These are phyloP conservation scores for Cataglyphis livida DNA, from an alignment of 2,888 invertebrate species.

Conservation along the genomic window DNA sequence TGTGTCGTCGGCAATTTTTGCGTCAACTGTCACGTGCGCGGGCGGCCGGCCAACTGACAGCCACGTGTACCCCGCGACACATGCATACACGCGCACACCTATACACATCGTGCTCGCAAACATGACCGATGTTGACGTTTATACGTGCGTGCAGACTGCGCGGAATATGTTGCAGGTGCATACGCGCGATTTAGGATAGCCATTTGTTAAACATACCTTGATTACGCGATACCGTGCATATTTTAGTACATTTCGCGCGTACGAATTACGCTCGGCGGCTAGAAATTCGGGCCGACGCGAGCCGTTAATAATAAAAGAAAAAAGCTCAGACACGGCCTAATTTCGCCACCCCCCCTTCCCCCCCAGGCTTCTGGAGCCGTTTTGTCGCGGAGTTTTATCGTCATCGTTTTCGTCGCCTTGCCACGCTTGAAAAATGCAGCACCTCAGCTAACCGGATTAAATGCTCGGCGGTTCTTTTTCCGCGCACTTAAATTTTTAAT, in stretches of 20 bases:
- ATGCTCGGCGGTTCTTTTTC: constrained; percentile 14
- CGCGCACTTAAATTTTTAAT: constrained; percentile 30
- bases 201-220: constrained; percentile 83
- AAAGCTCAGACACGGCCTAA: constrained; percentile 50
- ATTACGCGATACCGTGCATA: constrained; percentile 81
- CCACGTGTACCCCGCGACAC: constrained; percentile 30
- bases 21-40: constrained; percentile 34
- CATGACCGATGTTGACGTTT: constrained; percentile 45
- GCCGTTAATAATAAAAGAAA: constrained; percentile 66
- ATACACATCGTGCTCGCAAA: constrained; percentile 34
- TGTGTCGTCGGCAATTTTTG: background rate
- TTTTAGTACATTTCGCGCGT: constrained; percentile 78
- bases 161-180: constrained; percentile 7
- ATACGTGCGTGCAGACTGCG: constrained; percentile 43
- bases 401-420: background rate
- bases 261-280: constrained; percentile 45
- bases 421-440: constrained; percentile 40
- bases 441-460: constrained; percentile 39
- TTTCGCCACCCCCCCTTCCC: background rate
- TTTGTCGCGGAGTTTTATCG: constrained; percentile 31
- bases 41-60: background rate
- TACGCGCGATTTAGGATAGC: constrained; percentile 59
- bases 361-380: background rate
- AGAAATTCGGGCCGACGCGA: constrained; percentile 59
- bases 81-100: background rate